phyloP scores from a whole-genome alignment of 2,113 vertebrate genomes.

The Panthera leo region DNA sequence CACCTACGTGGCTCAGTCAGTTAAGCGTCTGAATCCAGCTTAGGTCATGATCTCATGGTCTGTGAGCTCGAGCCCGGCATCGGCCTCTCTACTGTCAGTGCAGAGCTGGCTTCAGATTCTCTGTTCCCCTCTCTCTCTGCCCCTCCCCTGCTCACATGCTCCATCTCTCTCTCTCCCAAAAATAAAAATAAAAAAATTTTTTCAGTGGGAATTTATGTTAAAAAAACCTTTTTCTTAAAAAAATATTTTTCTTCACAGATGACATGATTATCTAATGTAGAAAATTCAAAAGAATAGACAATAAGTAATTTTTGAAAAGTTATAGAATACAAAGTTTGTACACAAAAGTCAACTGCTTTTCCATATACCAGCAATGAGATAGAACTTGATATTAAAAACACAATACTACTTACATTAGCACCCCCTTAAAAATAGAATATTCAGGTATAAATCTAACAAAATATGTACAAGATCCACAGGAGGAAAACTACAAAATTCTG shows the following conservation, averaged over 20 bases:
- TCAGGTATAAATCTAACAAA: neutral
- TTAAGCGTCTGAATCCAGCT: too few relatives aligned
- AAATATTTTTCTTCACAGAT: neutral
- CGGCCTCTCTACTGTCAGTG: too few relatives aligned
- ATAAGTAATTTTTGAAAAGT: neutral
- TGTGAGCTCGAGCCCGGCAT: too few relatives aligned
- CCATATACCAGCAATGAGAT: neutral
- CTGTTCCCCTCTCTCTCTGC: too few relatives aligned
- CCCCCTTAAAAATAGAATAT: neutral
- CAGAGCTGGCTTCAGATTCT: too few relatives aligned
- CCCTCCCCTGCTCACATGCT: too few relatives aligned
- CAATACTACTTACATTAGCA: neutral
- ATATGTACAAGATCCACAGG: neutral
- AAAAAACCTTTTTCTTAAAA: neutral
- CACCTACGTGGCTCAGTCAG: too few relatives aligned
- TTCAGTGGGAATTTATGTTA: neutral
- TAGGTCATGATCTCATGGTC: too few relatives aligned
- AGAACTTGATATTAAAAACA: neutral
- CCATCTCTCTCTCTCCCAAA: too few relatives aligned
- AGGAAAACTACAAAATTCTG: neutral
- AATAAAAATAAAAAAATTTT: too few relatives aligned
- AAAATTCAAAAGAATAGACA: neutral
- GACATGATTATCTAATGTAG: neutral
- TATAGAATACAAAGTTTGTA: neutral
- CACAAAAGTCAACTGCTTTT: neutral